Evolutionary conservation across 30 jellyfish, hydroid and myxozoan species (phyloP).

Genomic region (Haliclystus octoradiatus): DNA sequence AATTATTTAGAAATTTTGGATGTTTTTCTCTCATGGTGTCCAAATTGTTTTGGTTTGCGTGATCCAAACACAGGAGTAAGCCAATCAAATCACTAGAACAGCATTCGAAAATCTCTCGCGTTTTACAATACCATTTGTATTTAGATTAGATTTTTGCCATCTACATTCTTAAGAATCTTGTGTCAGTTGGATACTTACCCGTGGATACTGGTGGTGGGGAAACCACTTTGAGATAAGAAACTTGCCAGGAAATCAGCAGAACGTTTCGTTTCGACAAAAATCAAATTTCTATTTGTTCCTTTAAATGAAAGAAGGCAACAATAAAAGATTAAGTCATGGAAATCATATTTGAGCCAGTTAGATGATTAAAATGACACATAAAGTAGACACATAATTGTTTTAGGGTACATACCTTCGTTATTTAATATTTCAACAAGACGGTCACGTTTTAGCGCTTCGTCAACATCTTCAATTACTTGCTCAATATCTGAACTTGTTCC

Average conservation of each 20-base stretch:
- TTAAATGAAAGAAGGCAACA: background rate
- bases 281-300: conserved; percentile 84
- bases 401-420: conserved; percentile 35
- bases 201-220: conserved; percentile 89
- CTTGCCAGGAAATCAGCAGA: conserved; percentile 97
- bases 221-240: conserved; percentile 74
- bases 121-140: too few species aligned
- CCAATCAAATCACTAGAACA: too few species aligned
- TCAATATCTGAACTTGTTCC: conserved; percentile 88
- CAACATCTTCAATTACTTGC: conserved; percentile 53
- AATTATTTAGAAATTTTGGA: too few species aligned
- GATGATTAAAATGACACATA: background rate
- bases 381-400: background rate
- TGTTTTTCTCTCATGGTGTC: too few species aligned
- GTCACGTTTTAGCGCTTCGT: conserved; percentile 71
- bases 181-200: too few species aligned
- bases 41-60: too few species aligned
- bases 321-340: background rate
- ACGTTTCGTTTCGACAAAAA: conserved; percentile 92
- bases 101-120: too few species aligned
- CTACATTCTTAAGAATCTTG: too few species aligned
- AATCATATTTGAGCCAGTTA: background rate
- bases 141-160: too few species aligned
- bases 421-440: conserved; percentile 54
- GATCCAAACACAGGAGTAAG: too few species aligned